Evolutionary conservation across 2,888 invertebrate genomes (phyloP).

Genomic region (Amphipyra berbera): DNA sequence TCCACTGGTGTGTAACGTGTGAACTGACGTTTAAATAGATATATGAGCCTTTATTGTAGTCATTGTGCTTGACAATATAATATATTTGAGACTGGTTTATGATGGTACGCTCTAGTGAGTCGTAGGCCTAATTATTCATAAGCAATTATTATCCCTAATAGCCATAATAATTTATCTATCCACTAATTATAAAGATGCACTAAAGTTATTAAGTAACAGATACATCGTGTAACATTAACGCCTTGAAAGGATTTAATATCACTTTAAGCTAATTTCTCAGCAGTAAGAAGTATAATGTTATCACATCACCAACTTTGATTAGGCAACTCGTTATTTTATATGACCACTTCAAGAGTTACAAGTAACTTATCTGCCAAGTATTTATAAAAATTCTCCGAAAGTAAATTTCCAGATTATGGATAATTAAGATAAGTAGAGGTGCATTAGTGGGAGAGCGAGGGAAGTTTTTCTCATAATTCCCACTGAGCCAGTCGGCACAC

Average conservation of each 20-base stretch:
- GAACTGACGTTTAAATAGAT: conserved; percentile 23
- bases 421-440: conserved; percentile 58
- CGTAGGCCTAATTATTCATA: conserved; percentile 28
- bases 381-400: conserved; percentile 25
- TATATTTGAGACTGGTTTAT: conserved; percentile 8
- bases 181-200: conserved; percentile 34
- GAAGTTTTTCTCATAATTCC: conserved; percentile 70
- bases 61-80: no score
- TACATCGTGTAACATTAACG: conserved; percentile 32
- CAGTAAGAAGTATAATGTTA: conserved; percentile 14
- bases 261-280: conserved; percentile 44
- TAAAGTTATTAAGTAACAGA: conserved; percentile 19
- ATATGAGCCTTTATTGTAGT: conserved; percentile 8
- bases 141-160: conserved; percentile 10
- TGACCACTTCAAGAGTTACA: conserved; percentile 36
- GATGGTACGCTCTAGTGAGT: conserved; percentile 14
- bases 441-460: conserved; percentile 34
- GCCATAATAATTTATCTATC: conserved; percentile 8
- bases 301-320: conserved; percentile 26
- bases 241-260: conserved; percentile 28
- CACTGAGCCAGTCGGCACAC: conserved; percentile 65
- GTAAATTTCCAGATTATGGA: conserved; percentile 52
- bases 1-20: conserved; percentile 48
- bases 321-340: conserved; percentile 47
- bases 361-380: conserved; percentile 16